A percentile compares a stretch with the other conserved stretches of the same genome.
phyloP scores from a whole-genome alignment of 2,113 vertebrate genomes.

The Raja brachyura region DNA sequence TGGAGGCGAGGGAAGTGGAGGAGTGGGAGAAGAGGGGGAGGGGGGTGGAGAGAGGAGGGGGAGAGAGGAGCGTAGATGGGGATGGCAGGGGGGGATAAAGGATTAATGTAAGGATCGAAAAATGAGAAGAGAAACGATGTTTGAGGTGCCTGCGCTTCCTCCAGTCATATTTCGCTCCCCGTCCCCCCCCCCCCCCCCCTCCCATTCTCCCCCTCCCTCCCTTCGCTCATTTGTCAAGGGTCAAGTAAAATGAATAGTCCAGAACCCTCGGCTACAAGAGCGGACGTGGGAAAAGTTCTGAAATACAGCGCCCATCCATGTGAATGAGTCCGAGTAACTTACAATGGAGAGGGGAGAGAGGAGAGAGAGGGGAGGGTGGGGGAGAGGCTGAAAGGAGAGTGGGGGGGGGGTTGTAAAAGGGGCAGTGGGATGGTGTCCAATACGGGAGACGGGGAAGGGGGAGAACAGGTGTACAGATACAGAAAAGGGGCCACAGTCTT shows the following conservation, averaged over 20 bases:
- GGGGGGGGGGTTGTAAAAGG: no score
- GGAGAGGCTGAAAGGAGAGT: background rate
- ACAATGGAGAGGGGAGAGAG: background rate
- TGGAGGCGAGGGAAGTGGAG: no score
- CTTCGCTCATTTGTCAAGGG: background rate
- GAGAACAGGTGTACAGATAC: no score
- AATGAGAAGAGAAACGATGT: background rate
- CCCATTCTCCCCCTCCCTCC: no score
- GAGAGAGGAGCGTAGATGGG: background rate
- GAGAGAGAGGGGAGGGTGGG: background rate
- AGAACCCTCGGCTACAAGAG: background rate
- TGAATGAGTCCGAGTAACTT: background rate
- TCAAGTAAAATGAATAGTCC: background rate
- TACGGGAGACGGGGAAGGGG: no score
- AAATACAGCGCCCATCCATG: background rate
- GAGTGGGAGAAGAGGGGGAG: background rate
- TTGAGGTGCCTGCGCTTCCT: no score
- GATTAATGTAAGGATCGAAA: no score
- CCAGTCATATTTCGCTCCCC: background rate
- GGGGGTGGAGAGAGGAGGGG: background rate
- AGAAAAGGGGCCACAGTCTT: no score
- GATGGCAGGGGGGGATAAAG: no score
- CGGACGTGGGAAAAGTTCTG: background rate
- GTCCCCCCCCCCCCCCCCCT: background rate
- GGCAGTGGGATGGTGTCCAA: no score